phyloP scores from a whole-genome alignment of 1,140 invertebrate genomes.

The Sycobia sp. region DNA sequence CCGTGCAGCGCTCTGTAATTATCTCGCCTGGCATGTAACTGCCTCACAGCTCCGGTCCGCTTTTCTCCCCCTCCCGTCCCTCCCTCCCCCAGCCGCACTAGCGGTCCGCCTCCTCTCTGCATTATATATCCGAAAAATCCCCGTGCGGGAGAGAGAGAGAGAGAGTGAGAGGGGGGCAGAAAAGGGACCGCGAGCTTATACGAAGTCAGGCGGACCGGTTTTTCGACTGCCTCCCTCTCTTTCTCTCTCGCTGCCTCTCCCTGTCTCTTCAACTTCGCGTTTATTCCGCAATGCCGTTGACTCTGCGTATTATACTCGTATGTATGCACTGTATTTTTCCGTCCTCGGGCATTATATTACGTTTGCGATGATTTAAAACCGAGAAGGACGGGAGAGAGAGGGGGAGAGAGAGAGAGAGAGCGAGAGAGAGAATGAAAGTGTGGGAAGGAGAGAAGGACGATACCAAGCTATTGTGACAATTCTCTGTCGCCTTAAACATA shows the following conservation, averaged over 20 bases:
- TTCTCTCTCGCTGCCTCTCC: not conserved
- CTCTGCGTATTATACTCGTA: too few relatives aligned
- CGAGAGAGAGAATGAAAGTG: too few relatives aligned
- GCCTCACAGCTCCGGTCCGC: constrained; percentile 44
- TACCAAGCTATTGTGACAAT: constrained; percentile 32
- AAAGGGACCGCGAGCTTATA: not conserved
- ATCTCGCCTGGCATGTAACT: constrained; percentile 62
- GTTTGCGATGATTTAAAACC: constrained; percentile 30
- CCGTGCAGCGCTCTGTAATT: constrained; percentile 59
- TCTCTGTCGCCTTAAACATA: constrained; percentile 28
- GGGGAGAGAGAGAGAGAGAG: too few relatives aligned
- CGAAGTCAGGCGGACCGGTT: constrained; percentile 13
- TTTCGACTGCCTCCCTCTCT: not conserved
- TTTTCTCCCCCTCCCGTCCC: not conserved
- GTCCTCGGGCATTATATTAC: too few relatives aligned
- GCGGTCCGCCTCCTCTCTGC: too few relatives aligned
- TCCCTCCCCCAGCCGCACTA: not conserved
- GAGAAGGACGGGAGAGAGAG: too few relatives aligned
- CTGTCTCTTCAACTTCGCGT: constrained; percentile 1
- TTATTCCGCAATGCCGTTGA: not conserved
- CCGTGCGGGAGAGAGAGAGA: not conserved
- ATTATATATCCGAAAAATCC: constrained; percentile 33
- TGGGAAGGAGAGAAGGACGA: too few relatives aligned
- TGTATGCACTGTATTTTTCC: too few relatives aligned
- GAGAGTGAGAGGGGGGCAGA: not conserved